Base-by-base conservation (phyloP, 2,113 vertebrate genomes). In the Syngnathus scovelli region DNA sequence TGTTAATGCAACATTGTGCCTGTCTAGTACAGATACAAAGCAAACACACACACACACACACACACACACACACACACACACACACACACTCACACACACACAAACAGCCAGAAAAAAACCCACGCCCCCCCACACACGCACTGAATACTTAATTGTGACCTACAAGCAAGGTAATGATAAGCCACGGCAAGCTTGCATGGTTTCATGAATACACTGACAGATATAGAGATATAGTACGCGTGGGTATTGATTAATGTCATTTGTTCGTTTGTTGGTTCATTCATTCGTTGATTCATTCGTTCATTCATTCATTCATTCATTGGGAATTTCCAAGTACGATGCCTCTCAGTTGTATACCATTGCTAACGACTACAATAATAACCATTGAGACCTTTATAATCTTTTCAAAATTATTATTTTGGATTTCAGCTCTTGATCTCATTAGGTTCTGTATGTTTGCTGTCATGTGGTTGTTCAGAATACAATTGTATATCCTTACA, bases 401-500 rank as follows among this genome's bases (percentile, higher is more conserved):
- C 7, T 9, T 52, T 49, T 21, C 10, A 52, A 10, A 7, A n/a
- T 7, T 9, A n/a, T n/a, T 1, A 52, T 52, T 52, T n/a, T 10
- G 49, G 49, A 52, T 52, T 33, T 7, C 19, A 52, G 8, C n/a
- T 10, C n/a, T 21, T 52, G 18, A 55, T 23, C 2, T 55, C 21
- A 55, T 55, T 23, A 55, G 21, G 52, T 23, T 21, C 21, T 12
- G 52, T 13, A 36, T 15, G 55, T 36, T 1, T 58, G 55, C n/a
- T 6, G 11, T 16, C 36, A 5, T 61, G 12, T n/a, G 19, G 11
- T 41, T 39, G 38, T 41, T 41, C 21, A 23, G 27, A 15, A 56
- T 52, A 41, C 54, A 70, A 54, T 64, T 23, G 6, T 63, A 71
- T 39, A 69, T 46, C 21, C 49, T 71, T 59, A 60, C 66, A 68